Conservation (phyloP, 2,797 vertebrate species). For the Merluccius polli region DNA sequence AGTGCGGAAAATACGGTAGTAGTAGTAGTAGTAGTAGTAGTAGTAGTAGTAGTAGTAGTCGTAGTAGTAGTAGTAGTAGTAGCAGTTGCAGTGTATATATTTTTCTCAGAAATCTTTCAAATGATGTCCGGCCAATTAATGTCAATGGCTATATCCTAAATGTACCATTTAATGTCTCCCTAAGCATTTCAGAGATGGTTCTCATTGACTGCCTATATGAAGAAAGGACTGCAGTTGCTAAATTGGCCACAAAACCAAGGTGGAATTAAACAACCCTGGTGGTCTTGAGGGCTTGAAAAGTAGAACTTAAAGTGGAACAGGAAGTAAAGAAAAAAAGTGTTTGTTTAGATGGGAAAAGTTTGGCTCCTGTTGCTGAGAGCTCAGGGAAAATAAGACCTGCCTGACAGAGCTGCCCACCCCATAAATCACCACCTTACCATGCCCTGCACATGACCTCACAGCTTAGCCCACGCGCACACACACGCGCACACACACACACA, state of each 20-base stretch:
- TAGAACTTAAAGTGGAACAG: constrained; percentile 14
- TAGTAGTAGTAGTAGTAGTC: too few relatives aligned
- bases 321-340: constrained; percentile 27
- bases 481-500: not conserved
- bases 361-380: constrained; percentile 57
- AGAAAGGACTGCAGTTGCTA: not conserved
- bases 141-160: not conserved
- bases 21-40: too few relatives aligned
- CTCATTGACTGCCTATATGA: not conserved
- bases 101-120: not conserved
- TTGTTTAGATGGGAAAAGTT: constrained; percentile 50
- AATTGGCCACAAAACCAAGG: not conserved
- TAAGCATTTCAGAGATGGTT: too few relatives aligned
- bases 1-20: too few relatives aligned
- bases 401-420: constrained; percentile 53
- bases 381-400: constrained; percentile 57
- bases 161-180: not conserved
- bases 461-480: constrained; percentile 5
- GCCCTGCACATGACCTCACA: constrained; percentile 32
- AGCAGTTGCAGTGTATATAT: too few relatives aligned
- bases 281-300: not conserved
- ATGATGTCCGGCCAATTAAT: not conserved
- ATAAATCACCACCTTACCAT: constrained; percentile 68
- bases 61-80: too few relatives aligned
- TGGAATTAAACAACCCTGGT: not conserved